These are phyloP conservation scores for Dolichoris vasculosae DNA, from an alignment of 1,140 invertebrate genomes.

Conservation along the genomic window DNA sequence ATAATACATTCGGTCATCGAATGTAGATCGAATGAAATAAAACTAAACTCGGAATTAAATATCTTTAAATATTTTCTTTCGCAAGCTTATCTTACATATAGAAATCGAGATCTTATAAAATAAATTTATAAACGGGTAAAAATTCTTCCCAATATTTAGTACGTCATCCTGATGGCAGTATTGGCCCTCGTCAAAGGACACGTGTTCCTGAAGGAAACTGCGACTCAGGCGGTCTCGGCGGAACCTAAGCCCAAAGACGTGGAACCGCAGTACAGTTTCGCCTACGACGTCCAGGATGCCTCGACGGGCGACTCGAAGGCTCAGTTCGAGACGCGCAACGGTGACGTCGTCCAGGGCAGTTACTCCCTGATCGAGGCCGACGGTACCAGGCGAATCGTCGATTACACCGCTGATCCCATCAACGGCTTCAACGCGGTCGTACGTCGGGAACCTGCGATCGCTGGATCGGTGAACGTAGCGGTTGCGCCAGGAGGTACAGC, in stretches of 20 bases:
- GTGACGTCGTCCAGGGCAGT: constrained; percentile 78
- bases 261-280: constrained; percentile 67
- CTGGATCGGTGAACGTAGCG: constrained; percentile 48
- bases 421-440: constrained; percentile 83
- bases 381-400: constrained; percentile 81
- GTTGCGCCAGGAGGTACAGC: constrained; percentile 50
- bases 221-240: constrained; percentile 17
- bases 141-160: constrained; percentile 51
- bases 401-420: constrained; percentile 83
- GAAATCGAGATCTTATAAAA: too few relatives aligned
- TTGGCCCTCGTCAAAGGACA: constrained; percentile 57
- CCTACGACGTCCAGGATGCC: constrained; percentile 70
- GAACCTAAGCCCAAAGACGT: constrained; percentile 62
- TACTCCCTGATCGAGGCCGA: constrained; percentile 78
- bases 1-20: too few relatives aligned
- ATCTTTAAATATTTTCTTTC: too few relatives aligned
- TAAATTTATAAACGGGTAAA: too few relatives aligned
- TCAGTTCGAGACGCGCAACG: constrained; percentile 79
- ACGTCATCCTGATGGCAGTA: constrained; percentile 62
- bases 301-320: constrained; percentile 79
- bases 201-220: constrained; percentile 50
- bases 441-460: constrained; percentile 69
- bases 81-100: too few relatives aligned
- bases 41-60: too few relatives aligned
- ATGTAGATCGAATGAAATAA: too few relatives aligned